Conservation (phyloP, 2,888 invertebrate genomes). For the Tuberolachnus salignus region DNA sequence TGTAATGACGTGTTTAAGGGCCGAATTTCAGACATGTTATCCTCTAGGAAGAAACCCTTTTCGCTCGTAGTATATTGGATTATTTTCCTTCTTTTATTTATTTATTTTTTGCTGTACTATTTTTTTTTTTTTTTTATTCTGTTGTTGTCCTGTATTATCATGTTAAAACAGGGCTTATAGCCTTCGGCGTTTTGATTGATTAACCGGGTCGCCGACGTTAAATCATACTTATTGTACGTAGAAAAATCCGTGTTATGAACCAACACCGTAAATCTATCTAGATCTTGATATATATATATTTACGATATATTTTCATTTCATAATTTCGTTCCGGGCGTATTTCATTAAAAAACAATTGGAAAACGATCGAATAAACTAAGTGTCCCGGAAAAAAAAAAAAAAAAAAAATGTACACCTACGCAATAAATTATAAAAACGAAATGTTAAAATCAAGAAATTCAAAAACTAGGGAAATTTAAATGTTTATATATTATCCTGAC, state of each 20-base stretch:
- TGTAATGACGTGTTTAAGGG: slow-evolving; percentile 56
- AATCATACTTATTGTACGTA: slow-evolving; percentile 17
- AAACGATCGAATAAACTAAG: background rate
- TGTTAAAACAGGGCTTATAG: slow-evolving; percentile 41
- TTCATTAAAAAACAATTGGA: slow-evolving; percentile 17
- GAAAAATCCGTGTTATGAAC: slow-evolving; percentile 5
- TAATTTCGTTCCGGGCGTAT: background rate
- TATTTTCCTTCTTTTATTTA: slow-evolving; percentile 15
- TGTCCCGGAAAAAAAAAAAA: background rate
- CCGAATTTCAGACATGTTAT: slow-evolving; percentile 54
- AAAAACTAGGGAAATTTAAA: background rate
- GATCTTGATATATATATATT: background rate
- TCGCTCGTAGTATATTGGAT: slow-evolving; percentile 38
- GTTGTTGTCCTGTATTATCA: slow-evolving; percentile 16
- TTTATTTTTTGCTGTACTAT: slow-evolving; percentile 16
- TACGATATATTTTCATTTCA: background rate
- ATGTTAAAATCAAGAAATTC: slow-evolving; percentile 1
- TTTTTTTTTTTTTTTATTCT: background rate
- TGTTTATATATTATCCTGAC: background rate
- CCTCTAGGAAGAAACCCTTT: slow-evolving; percentile 45
- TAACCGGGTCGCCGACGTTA: slow-evolving; percentile 14
- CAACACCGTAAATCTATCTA: background rate
- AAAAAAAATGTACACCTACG: background rate
- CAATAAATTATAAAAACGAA: slow-evolving; percentile 3
- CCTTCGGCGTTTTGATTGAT: slow-evolving; percentile 40